Evolutionary conservation across 2,113 vertebrate genomes (phyloP).

Genomic region (Tricholaema leucomelas): DNA sequence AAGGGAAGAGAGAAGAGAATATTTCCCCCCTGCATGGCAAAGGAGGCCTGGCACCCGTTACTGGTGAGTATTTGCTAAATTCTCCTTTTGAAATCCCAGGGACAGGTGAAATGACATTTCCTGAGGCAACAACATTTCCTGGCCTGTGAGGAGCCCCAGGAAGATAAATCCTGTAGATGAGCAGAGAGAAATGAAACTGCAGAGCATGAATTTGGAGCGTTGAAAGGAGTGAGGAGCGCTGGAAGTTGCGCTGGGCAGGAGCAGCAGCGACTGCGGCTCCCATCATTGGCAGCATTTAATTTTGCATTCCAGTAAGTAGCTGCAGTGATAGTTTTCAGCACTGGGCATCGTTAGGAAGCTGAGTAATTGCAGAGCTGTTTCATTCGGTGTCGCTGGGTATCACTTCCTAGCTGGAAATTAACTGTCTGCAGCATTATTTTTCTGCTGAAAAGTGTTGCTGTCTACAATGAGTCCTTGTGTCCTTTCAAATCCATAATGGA

Average conservation of each 20-base stretch:
- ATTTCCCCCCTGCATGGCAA: neutral
- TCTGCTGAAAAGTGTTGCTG: neutral
- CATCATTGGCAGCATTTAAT: slow-evolving; percentile 11
- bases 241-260: neutral
- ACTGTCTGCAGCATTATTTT: neutral
- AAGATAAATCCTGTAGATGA: neutral
- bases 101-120: neutral
- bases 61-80: neutral
- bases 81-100: neutral
- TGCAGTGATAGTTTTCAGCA: neutral
- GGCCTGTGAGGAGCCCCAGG: neutral
- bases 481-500: neutral
- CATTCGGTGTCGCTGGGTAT: neutral
- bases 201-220: neutral
- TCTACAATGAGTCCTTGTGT: neutral
- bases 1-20: too few relatives aligned
- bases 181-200: neutral
- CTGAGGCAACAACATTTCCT: accelerated
- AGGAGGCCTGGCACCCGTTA: neutral
- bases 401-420: neutral
- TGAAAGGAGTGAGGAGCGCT: neutral
- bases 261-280: neutral
- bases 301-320: slow-evolving; percentile 22
- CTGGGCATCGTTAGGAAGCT: neutral
- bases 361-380: slow-evolving; percentile 1